Conservation (phyloP, 1,140 invertebrate genomes). For the Marisa cornuarietis region DNA sequence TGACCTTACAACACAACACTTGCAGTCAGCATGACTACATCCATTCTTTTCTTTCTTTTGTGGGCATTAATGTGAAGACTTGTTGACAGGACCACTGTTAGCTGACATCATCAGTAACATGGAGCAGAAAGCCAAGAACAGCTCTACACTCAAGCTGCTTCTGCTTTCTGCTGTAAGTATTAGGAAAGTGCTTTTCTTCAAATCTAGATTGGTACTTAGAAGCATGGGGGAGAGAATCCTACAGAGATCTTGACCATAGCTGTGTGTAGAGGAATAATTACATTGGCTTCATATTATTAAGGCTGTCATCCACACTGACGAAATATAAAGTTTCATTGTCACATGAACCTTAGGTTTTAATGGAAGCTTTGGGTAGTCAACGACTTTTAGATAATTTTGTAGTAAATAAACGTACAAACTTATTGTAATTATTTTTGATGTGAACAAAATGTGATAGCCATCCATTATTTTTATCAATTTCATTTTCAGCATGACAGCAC, state of each 20-base stretch:
- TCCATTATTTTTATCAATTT: not conserved
- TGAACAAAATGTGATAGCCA: not conserved
- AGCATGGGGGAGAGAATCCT: too few relatives aligned
- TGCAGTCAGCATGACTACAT: too few relatives aligned
- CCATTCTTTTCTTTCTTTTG: not conserved
- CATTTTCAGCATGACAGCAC: constrained; percentile 21
- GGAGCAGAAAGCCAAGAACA: not conserved
- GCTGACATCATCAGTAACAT: constrained; percentile 20
- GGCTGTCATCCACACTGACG: too few relatives aligned
- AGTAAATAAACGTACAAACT: not conserved
- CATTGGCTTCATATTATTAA: too few relatives aligned
- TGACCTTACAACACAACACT: not conserved
- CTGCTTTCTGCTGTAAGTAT: constrained; percentile 25
- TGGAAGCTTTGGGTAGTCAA: not conserved
- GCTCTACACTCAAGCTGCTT: constrained; percentile 9
- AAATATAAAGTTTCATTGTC: too few relatives aligned
- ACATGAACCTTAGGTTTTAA: too few relatives aligned
- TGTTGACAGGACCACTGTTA: constrained; percentile 18
- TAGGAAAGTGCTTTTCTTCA: too few relatives aligned
- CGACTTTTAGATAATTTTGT: not conserved
- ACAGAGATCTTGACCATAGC: too few relatives aligned
- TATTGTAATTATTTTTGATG: not conserved
- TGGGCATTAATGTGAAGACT: not conserved
- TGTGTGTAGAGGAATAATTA: too few relatives aligned
- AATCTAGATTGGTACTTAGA: too few relatives aligned